phyloP scores from a whole-genome alignment of 2,113 vertebrate species.

The Nyctibius bracteatus region DNA sequence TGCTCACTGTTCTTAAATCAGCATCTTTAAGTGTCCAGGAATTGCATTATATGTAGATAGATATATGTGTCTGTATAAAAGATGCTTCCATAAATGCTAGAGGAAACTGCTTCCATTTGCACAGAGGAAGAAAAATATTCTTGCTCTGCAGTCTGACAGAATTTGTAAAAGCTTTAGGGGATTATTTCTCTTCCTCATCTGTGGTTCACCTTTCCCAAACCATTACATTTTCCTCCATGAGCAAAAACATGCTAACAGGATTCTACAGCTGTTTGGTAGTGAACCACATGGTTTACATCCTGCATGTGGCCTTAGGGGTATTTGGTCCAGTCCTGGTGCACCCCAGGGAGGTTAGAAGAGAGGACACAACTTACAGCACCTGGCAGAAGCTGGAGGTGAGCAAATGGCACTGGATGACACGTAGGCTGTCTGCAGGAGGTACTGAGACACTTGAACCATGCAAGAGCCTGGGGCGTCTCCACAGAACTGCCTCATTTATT shows the following conservation, averaged over 20 bases:
- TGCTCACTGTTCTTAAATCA: background rate
- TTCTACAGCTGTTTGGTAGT: background rate
- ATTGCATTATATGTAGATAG: background rate
- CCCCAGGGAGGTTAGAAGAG: background rate
- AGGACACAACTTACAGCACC: background rate
- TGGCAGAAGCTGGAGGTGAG: background rate
- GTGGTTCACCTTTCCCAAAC: background rate
- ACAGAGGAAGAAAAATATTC: background rate
- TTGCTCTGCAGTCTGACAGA: background rate
- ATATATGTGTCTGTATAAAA: background rate
- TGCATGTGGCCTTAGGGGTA: background rate
- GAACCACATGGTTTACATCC: background rate
- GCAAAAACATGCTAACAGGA: background rate
- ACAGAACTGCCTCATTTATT: background rate
- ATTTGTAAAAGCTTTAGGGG: background rate
- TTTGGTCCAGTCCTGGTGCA: background rate
- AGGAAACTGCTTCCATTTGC: background rate
- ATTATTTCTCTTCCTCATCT: background rate
- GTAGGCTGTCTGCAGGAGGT: background rate
- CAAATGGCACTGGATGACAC: background rate
- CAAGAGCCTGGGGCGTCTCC: background rate
- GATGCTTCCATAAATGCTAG: background rate
- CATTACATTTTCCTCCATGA: background rate
- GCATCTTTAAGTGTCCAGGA: background rate
- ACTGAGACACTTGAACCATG: background rate